Evolutionary conservation across 2,113 vertebrate genomes (phyloP), one percentile per base, ranked within the genome.

Genomic region (Reinhardtius hippoglossoides): DNA sequence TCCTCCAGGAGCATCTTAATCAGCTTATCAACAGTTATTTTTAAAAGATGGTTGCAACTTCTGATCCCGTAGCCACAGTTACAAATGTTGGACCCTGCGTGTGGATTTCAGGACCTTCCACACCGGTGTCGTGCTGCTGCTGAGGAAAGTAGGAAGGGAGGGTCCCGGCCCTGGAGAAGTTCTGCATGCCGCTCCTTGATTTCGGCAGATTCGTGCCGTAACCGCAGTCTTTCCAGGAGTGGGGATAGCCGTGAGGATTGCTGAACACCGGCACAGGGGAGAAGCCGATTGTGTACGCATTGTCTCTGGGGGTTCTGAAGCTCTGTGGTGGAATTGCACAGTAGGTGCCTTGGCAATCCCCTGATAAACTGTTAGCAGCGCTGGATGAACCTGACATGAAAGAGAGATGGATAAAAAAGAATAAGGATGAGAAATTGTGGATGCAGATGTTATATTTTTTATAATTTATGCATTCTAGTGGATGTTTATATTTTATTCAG

Each of bases 21-120:
- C 4, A 63, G 6, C 6, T 71, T 44, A 55, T 26, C 0, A 16
- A 60, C 5, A 40, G 1, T 35, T 12, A 35, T 62, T 48, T 7
- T 90, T 91, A 94, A 88, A 94, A 94, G 20, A 93, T 90, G 9
- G 94, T 94, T 20, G 94, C 94, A 50, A 94, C 90, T 57, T 93
- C 92, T 21, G 75, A 60, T 8, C 71, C 71, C 0, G 89, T 84
- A 10, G 91, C 71, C 15, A 91, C 81, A 0, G 89, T 87, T 10
- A 89, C 79, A 67, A 84, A 73, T 44, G 80, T 75, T 18, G 84
- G 87, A 67, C 46, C 74, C 18, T 83, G 81, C 20, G 76, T 78
- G 5, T 57, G 76, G 10, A 59, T 67, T 13, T 75, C 15, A 26
- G 78, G 4, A 3, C 24, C 76, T n/a, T 26, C 68, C 4, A 26